Evolutionary conservation across 2,797 vertebrate species (phyloP), one percentile per base, ranked within the genome.

Genomic region (Bucorvus abyssinicus): DNA sequence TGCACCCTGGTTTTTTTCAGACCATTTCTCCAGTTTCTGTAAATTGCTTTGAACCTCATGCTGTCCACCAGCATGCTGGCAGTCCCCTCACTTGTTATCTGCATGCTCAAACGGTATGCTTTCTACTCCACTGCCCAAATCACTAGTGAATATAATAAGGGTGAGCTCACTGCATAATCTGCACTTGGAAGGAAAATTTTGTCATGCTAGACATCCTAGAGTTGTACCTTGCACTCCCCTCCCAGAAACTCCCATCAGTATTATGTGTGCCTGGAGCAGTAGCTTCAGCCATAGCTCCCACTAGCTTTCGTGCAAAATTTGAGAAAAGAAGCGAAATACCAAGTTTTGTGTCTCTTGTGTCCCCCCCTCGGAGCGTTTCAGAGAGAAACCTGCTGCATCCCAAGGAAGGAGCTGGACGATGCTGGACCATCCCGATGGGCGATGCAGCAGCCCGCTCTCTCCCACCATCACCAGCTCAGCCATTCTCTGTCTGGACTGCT

Each of bases 101-200:
- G 49, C 56, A 42, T 71, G 76, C 49, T 94, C 85, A 80, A 87
- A 91, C 63, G 42, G 23, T 86, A 17, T 65, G 6, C 85, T 94
- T 96, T 88, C 84, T 96, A 88, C 75, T 94, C 76, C 85, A 75
- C 80, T 91, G 87, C 76, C 69, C 57, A 94, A 78, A 93, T 92
- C 9, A 5, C 84, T 76, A 59, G 47, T 69, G 70, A 92, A 55
- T 89, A 44, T 82, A 79, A n/a, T 55, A 82, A 84, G 47, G 64
- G 65, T 74, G 64, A 94, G 21, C 49, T 91, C 73, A 60, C 53
- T 85, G 71, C 76, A 80, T 83, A 85, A 80, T 83, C 26, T 96
- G 38, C 32, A 71, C 36, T 68, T 92, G 29, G 49, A 89, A 71
- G 68, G 60, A 85, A 80, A 92, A 42, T 74, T 94, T 49, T 87